These are phyloP conservation scores for Platorchestia sp. DNA, from an alignment of 1,140 invertebrate species.

Conservation along the genomic window DNA sequence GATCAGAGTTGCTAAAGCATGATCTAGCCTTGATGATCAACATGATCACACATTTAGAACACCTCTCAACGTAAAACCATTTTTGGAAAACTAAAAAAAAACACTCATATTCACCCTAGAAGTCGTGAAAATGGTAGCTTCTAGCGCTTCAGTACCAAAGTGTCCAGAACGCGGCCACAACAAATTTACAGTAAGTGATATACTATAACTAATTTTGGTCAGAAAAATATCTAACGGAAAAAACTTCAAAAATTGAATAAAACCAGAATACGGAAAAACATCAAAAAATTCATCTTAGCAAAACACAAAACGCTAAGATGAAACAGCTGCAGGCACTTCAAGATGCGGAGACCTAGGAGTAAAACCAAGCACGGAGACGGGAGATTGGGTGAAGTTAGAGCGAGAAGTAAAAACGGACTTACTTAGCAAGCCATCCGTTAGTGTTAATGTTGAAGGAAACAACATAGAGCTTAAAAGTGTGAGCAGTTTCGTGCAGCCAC, in stretches of 20 bases:
- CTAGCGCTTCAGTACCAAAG: too few species aligned
- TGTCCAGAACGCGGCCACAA: too few species aligned
- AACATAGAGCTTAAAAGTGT: slow-evolving; percentile 84
- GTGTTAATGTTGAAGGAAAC: slow-evolving; percentile 94
- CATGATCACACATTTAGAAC: not conserved
- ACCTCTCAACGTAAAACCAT: not conserved
- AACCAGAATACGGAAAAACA: not conserved
- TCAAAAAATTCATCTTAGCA: not conserved
- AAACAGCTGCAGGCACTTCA: not conserved
- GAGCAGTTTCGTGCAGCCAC: slow-evolving; percentile 81
- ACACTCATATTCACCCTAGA: not conserved
- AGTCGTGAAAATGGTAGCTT: too few species aligned
- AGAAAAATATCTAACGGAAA: not conserved
- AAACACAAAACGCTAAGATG: not conserved
- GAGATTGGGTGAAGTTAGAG: not conserved
- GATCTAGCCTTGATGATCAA: not conserved
- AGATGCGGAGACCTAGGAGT: not conserved
- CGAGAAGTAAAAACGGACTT: slow-evolving; percentile 68
- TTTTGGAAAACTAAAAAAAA: not conserved
- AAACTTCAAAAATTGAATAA: not conserved
- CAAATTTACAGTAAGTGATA: too few species aligned
- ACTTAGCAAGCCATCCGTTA: slow-evolving; percentile 91
- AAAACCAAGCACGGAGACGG: not conserved
- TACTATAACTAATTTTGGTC: not conserved
- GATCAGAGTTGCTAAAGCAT: not conserved